A percentile compares a stretch with the other conserved stretches of the same genome.
Conservation (phyloP, 2,888 invertebrate species). For the Apodemia zela region DNA sequence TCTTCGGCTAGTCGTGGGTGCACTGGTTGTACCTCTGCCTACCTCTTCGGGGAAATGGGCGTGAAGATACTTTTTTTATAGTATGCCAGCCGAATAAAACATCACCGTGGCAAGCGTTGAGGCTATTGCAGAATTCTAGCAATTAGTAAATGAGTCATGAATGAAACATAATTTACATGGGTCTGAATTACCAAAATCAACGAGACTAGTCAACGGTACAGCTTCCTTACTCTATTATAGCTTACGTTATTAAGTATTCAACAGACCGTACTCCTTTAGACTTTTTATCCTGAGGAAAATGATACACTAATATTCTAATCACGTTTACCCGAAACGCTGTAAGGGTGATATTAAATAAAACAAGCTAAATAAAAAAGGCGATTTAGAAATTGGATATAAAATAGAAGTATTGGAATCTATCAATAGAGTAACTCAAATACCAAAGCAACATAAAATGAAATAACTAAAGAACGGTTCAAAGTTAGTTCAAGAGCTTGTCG, state of each 20-base stretch:
- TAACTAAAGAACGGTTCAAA: constrained; percentile 9
- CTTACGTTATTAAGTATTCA: neutral
- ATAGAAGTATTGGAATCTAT: neutral
- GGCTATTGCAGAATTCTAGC: too few species aligned
- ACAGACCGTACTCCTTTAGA: neutral
- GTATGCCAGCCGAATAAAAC: too few species aligned
- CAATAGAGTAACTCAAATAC: constrained; percentile 9
- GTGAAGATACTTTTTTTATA: too few species aligned
- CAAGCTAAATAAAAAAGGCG: neutral
- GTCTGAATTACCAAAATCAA: too few species aligned
- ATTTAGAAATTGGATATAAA: neutral
- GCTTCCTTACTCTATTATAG: neutral
- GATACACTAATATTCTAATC: neutral
- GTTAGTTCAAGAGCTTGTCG: neutral
- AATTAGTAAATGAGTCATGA: too few species aligned
- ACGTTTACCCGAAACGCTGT: neutral
- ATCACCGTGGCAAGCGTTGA: too few species aligned
- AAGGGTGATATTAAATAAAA: neutral
- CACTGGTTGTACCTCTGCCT: too few species aligned
- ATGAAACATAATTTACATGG: too few species aligned
- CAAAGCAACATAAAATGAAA: constrained; percentile 7
- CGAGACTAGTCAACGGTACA: neutral
- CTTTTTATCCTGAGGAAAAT: neutral
- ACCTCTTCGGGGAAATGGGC: too few species aligned
- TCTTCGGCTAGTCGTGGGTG: too few species aligned